These are phyloP conservation scores for Ctenicera cuprea DNA, from an alignment of 2,888 invertebrate genomes.

Conservation along the genomic window DNA sequence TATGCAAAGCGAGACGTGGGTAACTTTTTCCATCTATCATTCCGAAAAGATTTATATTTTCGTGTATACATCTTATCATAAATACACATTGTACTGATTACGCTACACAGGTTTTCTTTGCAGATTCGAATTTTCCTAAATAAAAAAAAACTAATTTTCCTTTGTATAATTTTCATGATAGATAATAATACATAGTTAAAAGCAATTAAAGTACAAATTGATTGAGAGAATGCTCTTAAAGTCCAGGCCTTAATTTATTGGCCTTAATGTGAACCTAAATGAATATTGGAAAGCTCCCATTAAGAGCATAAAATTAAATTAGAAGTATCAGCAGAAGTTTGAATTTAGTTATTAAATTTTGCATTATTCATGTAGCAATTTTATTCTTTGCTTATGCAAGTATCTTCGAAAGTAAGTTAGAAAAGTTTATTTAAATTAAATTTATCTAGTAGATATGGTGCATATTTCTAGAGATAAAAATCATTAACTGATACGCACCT, in stretches of 20 bases:
- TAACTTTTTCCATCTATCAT: slow-evolving; percentile 55
- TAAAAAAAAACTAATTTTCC: neutral
- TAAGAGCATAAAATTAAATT: slow-evolving; percentile 44
- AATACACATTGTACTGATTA: slow-evolving; percentile 39
- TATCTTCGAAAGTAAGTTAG: no score
- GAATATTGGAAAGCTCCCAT: slow-evolving; percentile 42
- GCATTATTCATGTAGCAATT: neutral
- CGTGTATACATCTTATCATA: slow-evolving; percentile 43
- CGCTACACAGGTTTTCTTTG: slow-evolving; percentile 4
- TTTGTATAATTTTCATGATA: slow-evolving; percentile 27
- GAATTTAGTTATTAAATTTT: slow-evolving; percentile 38
- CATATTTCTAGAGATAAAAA: no score
- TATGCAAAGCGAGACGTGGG: slow-evolving; percentile 54
- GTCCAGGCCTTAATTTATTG: slow-evolving; percentile 45
- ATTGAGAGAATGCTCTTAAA: slow-evolving; percentile 43
- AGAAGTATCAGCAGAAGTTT: slow-evolving; percentile 43
- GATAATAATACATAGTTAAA: slow-evolving; percentile 23
- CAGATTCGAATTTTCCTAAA: neutral
- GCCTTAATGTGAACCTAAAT: slow-evolving; percentile 45
- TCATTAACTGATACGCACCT: no score
- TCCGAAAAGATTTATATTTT: slow-evolving; percentile 45
- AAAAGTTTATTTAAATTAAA: no score
- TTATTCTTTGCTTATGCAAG: neutral
- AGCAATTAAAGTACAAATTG: slow-evolving; percentile 44
- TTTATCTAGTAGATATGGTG: no score